Evolutionary conservation across 2,888 invertebrate species (phyloP), one percentile per base, ranked within the genome.

Genomic region (Campopleginae sp.): DNA sequence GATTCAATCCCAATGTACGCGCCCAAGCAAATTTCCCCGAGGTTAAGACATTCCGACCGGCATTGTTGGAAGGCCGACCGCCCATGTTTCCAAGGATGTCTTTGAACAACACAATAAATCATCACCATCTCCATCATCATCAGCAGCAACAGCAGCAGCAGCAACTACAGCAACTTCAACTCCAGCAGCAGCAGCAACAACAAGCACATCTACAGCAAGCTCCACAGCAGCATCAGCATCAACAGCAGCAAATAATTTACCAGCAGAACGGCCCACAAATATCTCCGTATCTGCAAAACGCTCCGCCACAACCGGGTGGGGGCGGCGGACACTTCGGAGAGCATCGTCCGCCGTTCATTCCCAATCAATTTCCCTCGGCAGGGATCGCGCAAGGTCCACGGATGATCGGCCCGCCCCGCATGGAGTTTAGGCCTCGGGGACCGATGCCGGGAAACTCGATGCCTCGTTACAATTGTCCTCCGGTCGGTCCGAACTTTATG

Each of bases 361-460:
- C 88, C 78, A 90, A 89, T 86, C 92, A 91, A 70, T 91, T 90
- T 83, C 88, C 91, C 82, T 88, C 89, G 19, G 88, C 88, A 54
- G 91, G 85, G 83, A 87, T 88, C 61, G 87, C 86, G 17, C 90
- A 85, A 27, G 89, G 89, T 4, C 91, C 91, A 17, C 88, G 90
- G 17, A 84, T 90, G 17, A 88, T 89, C 42, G 85, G 76, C 12
- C 44, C 68, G 2, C 90, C 91, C 42, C 85, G 90, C 63, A 86
- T 90, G 84, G 92, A 93, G 31, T 93, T 90, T 65, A 90, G 90
- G 4, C 90, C 91, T 3, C 89, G 92, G 14, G 89, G 88, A 66
- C 87, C 88, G 33, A 83, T 88, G 70, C 82, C 86, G 6, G 82
- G 87, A 38, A 82, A 84, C 17, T 51, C 84, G n/a, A 77, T 76